Conservation (phyloP, 2,113 vertebrate species). For the Perca schrenkii region DNA sequence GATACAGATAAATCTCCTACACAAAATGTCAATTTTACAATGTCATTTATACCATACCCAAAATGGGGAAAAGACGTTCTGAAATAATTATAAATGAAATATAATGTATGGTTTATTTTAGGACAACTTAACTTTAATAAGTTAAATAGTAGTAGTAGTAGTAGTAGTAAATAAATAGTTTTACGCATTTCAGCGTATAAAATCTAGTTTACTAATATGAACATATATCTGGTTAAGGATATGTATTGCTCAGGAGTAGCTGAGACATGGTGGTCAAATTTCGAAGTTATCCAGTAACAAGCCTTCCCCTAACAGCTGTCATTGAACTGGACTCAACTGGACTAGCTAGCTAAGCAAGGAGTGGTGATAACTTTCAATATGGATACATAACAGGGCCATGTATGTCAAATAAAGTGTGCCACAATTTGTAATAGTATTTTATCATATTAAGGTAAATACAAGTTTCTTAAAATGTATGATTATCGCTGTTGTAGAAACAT, state of each 20-base stretch:
- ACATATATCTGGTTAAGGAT: not conserved
- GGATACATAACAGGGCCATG: not conserved
- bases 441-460: not conserved
- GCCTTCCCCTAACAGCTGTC: slow-evolving; percentile 47
- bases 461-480: accelerated
- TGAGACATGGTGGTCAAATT: slow-evolving; percentile 26
- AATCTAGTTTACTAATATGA: not conserved
- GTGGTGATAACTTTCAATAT: not conserved
- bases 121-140: not conserved
- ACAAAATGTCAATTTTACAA: not conserved
- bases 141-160: too few relatives aligned
- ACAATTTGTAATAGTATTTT: too few relatives aligned
- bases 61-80: not conserved
- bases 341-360: not conserved
- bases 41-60: not conserved
- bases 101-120: not conserved
- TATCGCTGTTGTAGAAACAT: not conserved
- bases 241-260: not conserved
- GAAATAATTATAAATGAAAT: not conserved
- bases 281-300: slow-evolving; percentile 37
- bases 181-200: not conserved
- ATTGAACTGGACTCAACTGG: slow-evolving; percentile 58
- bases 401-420: slow-evolving; percentile 43
- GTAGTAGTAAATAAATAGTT: not conserved
- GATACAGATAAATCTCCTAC: too few relatives aligned